A percentile compares a stretch with the other conserved stretches of the same genome.
These are phyloP conservation scores for Coreoperca whiteheadi DNA, from an alignment of 2,113 vertebrate genomes.

Conservation along the genomic window DNA sequence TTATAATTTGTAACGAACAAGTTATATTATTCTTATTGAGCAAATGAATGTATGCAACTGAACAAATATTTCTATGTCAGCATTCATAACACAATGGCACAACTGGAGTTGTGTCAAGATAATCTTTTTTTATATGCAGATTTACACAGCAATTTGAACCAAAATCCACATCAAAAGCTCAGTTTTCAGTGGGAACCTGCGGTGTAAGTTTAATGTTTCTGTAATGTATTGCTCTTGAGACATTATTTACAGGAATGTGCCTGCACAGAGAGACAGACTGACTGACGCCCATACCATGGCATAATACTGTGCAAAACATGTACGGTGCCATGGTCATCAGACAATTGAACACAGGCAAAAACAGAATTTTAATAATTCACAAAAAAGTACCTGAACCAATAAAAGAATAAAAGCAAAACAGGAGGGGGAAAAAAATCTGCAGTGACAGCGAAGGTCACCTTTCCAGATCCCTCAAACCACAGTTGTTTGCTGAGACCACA, in stretches of 20 bases:
- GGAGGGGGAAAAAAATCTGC: neutral
- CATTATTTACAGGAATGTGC: conserved; percentile 28
- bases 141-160: neutral
- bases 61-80: conserved; percentile 7
- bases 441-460: conserved; percentile 28
- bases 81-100: neutral
- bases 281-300: conserved; percentile 19
- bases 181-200: conserved; percentile 13
- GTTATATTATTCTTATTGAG: neutral
- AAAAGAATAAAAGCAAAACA: neutral
- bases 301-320: conserved; percentile 24
- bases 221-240: conserved; percentile 15
- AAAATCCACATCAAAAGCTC: conserved; percentile 19
- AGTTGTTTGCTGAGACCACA: conserved; percentile 38
- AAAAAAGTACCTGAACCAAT: neutral
- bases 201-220: conserved; percentile 5
- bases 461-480: conserved; percentile 28
- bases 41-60: neutral
- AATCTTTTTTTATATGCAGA: conserved; percentile 24
- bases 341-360: conserved; percentile 13
- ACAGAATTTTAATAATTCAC: neutral
- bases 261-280: conserved; percentile 48
- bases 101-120: neutral
- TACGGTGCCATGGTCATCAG: neutral
- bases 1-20: neutral